Evolutionary conservation across 1,140 invertebrate species (phyloP).

Genomic region (Tachypleus tridentatus): DNA sequence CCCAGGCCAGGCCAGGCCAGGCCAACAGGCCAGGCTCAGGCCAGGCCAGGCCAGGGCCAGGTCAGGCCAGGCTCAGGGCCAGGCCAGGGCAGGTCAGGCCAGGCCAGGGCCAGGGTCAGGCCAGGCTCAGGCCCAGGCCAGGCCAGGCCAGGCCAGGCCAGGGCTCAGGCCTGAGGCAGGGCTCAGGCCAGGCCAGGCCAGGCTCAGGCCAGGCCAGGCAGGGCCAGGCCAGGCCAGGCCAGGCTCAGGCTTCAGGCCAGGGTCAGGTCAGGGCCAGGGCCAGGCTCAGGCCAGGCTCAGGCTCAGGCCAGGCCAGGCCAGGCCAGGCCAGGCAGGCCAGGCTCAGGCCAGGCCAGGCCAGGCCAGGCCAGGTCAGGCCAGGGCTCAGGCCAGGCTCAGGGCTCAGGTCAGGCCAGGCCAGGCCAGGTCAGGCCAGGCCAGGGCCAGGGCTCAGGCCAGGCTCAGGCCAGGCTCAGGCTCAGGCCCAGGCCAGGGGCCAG

Average conservation of each 20-base stretch:
- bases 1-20: slow-evolving; percentile 24
- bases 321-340: too few relatives aligned
- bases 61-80: too few relatives aligned
- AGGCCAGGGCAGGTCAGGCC: too few relatives aligned
- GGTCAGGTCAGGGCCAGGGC: too few relatives aligned
- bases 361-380: slow-evolving; percentile 24
- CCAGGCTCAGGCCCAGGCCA: slow-evolving; percentile 22
- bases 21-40: slow-evolving; percentile 20
- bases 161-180: slow-evolving; percentile 22
- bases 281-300: slow-evolving; percentile 22
- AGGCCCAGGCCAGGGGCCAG: slow-evolving; percentile 27
- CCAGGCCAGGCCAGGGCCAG: too few relatives aligned
- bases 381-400: too few relatives aligned
- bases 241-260: slow-evolving; percentile 18
- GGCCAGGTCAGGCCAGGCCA: too few relatives aligned
- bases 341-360: slow-evolving; percentile 25
- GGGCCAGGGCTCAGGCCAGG: too few relatives aligned
- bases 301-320: slow-evolving; percentile 20
- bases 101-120: too few relatives aligned
- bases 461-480: slow-evolving; percentile 23
- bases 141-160: slow-evolving; percentile 19
- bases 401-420: slow-evolving; percentile 23
- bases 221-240: too few relatives aligned
- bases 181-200: slow-evolving; percentile 21
- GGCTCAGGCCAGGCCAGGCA: too few relatives aligned